Conservation (phyloP, 2,797 vertebrate genomes). For the Enoplosus armatus region DNA sequence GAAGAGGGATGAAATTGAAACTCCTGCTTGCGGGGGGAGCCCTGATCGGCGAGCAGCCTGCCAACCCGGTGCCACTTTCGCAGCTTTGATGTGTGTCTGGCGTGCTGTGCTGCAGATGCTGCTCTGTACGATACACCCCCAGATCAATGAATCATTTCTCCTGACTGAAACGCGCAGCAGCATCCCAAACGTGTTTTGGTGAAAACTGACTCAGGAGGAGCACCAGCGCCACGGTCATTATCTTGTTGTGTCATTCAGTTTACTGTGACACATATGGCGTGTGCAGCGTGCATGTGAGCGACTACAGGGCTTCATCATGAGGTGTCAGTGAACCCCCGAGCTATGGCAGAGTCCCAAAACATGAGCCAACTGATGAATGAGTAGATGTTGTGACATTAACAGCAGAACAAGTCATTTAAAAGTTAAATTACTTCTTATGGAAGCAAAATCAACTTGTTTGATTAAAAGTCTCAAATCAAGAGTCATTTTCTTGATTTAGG, state of each 20-base stretch:
- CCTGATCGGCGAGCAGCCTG: constrained; percentile 34
- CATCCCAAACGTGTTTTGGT: constrained; percentile 2
- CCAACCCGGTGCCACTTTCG: constrained; percentile 49
- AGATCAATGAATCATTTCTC: constrained; percentile 46
- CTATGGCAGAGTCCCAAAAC: neutral
- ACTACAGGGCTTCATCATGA: neutral
- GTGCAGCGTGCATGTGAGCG: neutral
- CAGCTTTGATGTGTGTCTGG: constrained; percentile 59
- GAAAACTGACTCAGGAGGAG: constrained; percentile 4
- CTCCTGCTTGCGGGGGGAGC: constrained; percentile 16
- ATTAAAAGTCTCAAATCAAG: constrained; percentile 23
- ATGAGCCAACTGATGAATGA: neutral
- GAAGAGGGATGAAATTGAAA: constrained; percentile 19
- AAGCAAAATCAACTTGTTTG: constrained; percentile 8
- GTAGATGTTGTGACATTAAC: neutral
- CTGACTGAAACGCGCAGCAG: constrained; percentile 37
- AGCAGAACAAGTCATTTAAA: neutral
- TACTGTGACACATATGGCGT: constrained; percentile 10
- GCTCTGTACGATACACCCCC: constrained; percentile 48
- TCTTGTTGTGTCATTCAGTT: neutral
- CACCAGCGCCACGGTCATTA: neutral
- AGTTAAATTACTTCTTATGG: neutral
- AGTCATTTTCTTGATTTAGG: neutral
- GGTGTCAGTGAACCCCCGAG: constrained; percentile 7
- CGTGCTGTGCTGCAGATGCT: constrained; percentile 66